phyloP scores from a whole-genome alignment of 2,113 vertebrate species.

The Notechis scutatus region DNA sequence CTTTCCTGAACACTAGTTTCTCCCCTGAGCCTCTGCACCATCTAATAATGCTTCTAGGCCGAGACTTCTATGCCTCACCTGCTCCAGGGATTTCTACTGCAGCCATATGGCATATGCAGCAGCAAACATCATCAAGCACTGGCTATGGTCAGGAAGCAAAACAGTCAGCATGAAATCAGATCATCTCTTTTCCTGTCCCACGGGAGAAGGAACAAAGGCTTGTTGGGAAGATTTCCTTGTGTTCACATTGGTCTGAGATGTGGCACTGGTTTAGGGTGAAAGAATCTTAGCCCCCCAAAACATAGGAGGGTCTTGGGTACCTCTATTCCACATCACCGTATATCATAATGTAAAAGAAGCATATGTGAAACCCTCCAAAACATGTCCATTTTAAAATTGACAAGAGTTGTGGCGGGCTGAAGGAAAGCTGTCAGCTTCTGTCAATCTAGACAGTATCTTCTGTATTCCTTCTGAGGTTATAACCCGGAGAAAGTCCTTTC shows the following conservation, averaged over 20 bases:
- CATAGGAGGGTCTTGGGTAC: not conserved
- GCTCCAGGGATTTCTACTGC: not conserved
- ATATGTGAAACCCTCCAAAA: not conserved
- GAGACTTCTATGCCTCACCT: not conserved
- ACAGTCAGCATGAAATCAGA: not conserved
- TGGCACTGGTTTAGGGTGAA: not conserved
- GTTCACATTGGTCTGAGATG: not conserved
- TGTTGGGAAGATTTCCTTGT: not conserved
- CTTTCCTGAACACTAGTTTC: not conserved
- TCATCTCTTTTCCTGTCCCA: not conserved
- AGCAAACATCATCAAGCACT: not conserved
- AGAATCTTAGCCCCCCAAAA: not conserved
- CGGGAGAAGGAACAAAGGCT: not conserved
- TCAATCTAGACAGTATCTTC: not conserved
- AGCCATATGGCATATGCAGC: not conserved
- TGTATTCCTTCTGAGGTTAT: not conserved
- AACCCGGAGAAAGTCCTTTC: not conserved
- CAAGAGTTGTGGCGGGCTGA: not conserved
- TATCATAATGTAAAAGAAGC: not conserved
- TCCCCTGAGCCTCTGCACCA: slow-evolving; percentile 7
- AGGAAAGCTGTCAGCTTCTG: not conserved
- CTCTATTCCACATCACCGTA: not conserved
- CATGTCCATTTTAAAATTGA: too few relatives aligned
- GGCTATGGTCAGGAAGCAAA: not conserved
- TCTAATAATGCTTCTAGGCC: not conserved